A percentile compares a stretch with the other conserved stretches of the same genome.
phyloP scores from a whole-genome alignment of 30 jellyfish, hydroid and myxozoan species.

The Nemopilema nomurai region DNA sequence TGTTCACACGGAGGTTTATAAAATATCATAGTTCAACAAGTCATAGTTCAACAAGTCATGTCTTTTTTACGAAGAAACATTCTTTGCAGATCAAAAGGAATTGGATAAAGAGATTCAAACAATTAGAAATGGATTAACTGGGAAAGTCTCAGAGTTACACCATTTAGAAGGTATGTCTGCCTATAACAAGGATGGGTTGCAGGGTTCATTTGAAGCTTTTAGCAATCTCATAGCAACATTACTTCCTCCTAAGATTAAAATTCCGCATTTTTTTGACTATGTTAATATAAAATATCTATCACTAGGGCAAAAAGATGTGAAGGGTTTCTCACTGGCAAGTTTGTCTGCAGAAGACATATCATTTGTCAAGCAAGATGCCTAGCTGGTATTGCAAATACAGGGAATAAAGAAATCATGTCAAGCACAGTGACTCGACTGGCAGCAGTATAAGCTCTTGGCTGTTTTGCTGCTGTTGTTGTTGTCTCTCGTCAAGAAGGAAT shows the following conservation, averaged over 20 bases:
- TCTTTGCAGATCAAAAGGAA: conserved; percentile 42
- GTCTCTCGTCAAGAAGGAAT: too few species aligned
- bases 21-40: too few species aligned
- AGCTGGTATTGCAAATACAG: background rate
- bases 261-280: background rate
- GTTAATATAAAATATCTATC: background rate
- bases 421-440: background rate
- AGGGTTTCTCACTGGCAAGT: conserved; percentile 53
- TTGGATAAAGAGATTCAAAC: conserved; percentile 24
- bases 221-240: background rate
- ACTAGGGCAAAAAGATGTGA: conserved; percentile 44
- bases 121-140: conserved; percentile 35
- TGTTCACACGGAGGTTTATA: too few species aligned
- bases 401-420: background rate
- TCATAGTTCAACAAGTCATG: background rate
- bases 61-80: background rate
- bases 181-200: background rate
- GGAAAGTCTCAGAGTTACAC: conserved; percentile 49
- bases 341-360: conserved; percentile 35
- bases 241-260: too few species aligned
- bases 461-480: too few species aligned
- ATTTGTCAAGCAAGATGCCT: conserved; percentile 31
- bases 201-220: background rate
- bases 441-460: too few species aligned
- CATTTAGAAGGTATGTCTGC: conserved; percentile 47